phyloP scores from a whole-genome alignment of 2,888 invertebrate genomes.

The Caenorhabditis wallacei region DNA sequence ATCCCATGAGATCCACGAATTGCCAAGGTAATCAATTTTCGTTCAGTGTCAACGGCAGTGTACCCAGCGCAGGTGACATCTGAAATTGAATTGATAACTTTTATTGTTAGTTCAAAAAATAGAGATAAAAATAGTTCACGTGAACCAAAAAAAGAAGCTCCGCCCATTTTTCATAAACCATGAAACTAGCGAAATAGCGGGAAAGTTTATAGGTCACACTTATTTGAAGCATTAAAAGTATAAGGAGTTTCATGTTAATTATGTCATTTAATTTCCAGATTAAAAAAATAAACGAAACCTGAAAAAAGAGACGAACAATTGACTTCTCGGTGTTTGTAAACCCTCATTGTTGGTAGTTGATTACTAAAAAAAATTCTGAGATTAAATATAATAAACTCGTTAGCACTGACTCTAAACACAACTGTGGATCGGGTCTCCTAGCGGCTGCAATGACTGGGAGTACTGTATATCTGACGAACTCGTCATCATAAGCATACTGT shows the following conservation, averaged over 20 bases:
- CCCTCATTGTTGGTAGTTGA: constrained; percentile 34
- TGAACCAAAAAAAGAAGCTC: too few species aligned
- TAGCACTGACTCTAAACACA: constrained; percentile 35
- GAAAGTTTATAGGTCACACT: too few species aligned
- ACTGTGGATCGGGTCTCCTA: constrained; percentile 18
- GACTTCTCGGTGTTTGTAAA: constrained; percentile 13
- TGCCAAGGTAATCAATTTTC: constrained; percentile 35
- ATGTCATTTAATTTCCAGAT: too few species aligned
- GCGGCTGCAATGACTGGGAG: constrained; percentile 30
- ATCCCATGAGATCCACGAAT: constrained; percentile 50
- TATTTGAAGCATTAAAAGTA: too few species aligned
- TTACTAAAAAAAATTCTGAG: constrained; percentile 18
- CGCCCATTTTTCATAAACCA: too few species aligned
- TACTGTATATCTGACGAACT: constrained; percentile 31
- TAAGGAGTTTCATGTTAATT: too few species aligned
- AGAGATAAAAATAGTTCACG: too few species aligned
- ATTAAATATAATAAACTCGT: neutral
- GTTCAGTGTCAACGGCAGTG: constrained; percentile 33
- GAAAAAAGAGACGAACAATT: constrained; percentile 46
- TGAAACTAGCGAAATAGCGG: too few species aligned
- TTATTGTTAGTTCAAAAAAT: too few species aligned
- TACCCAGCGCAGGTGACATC: constrained; percentile 56
- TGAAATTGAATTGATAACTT: constrained; percentile 10
- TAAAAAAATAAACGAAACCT: constrained; percentile 1
- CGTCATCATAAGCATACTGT: constrained; percentile 38